These are phyloP conservation scores for Tenthredo scrophulariae DNA, from an alignment of 2,888 invertebrate genomes.

Conservation along the genomic window DNA sequence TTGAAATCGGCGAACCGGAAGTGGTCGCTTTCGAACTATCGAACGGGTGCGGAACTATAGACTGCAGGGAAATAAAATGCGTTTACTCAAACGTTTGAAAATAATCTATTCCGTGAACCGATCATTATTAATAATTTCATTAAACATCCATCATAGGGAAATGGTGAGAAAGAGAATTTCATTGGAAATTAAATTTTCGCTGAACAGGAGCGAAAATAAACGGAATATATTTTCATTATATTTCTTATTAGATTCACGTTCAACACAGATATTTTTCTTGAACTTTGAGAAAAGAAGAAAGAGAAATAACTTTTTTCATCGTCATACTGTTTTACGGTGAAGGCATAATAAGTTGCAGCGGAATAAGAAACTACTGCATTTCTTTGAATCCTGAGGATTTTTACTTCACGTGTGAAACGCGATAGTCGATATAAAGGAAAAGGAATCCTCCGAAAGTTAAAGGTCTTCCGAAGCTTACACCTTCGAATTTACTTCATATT, in stretches of 20 bases:
- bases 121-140: neutral
- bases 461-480: neutral
- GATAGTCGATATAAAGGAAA: neutral
- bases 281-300: neutral
- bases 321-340: neutral
- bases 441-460: neutral
- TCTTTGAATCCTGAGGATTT: neutral
- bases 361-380: neutral
- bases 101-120: neutral
- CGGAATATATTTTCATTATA: neutral
- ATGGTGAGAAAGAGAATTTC: neutral
- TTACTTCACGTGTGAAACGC: neutral
- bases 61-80: neutral
- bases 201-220: neutral
- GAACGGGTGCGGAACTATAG: neutral
- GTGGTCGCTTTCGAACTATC: conserved; percentile 7
- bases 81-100: neutral
- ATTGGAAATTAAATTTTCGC: neutral
- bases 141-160: neutral
- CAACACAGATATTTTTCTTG: neutral
- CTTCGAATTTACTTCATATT: neutral
- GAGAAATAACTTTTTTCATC: neutral
- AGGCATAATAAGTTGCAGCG: neutral
- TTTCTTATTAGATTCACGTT: neutral
- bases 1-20: conserved; percentile 38